Evolutionary conservation across 2,797 vertebrate species (phyloP).

Genomic region (Betta splendens): DNA sequence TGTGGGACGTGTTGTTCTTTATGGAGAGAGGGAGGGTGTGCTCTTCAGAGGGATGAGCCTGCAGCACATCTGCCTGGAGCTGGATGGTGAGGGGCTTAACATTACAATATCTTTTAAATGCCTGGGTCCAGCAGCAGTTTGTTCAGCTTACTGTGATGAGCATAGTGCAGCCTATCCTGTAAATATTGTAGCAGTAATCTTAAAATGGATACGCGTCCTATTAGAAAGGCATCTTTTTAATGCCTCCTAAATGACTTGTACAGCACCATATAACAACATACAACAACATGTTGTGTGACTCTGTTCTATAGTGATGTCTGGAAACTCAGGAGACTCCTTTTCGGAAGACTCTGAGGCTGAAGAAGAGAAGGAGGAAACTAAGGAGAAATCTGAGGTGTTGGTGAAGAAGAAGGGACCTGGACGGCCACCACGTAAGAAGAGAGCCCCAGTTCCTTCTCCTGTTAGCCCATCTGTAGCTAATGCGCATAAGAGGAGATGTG

Average conservation of each 20-base stretch:
- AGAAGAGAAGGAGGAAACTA: constrained; percentile 67
- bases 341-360: constrained; percentile 80
- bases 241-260: too few species aligned
- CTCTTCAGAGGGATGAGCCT: constrained; percentile 85
- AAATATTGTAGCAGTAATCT: too few species aligned
- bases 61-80: constrained; percentile 85
- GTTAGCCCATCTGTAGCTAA: constrained; percentile 50
- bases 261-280: too few species aligned
- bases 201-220: too few species aligned
- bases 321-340: constrained; percentile 82
- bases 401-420: constrained; percentile 76
- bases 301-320: constrained; percentile 79
- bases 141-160: too few species aligned
- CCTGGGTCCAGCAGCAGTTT: too few species aligned
- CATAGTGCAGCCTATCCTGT: too few species aligned
- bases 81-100: constrained; percentile 77
- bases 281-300: too few species aligned
- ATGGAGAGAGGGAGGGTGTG: constrained; percentile 82
- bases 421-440: constrained; percentile 72
- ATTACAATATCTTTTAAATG: not conserved
- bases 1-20: constrained; percentile 82
- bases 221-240: too few species aligned
- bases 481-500: constrained; percentile 72
- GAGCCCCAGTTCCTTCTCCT: constrained; percentile 34
- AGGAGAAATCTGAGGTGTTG: constrained; percentile 61